A percentile compares a stretch with the other conserved stretches of the same genome.
phyloP scores from a whole-genome alignment of 2,797 vertebrate species.

The Melanotaenia parkinsoni region DNA sequence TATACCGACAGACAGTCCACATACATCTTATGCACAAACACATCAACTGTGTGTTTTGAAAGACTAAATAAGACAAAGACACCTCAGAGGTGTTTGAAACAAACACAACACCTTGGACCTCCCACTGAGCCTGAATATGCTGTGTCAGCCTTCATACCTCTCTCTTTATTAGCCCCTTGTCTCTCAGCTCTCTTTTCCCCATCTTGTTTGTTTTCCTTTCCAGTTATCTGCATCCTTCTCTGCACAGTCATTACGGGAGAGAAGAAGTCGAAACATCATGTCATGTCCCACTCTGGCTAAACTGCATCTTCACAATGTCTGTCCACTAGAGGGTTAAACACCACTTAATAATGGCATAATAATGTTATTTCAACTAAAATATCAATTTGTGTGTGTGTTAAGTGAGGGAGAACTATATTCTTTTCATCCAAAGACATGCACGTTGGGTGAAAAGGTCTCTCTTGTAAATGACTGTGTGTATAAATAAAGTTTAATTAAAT shows the following conservation, averaged over 20 bases:
- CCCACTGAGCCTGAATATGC: constrained; percentile 56
- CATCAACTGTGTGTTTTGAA: constrained; percentile 15
- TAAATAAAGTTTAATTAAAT: too few species aligned
- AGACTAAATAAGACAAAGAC: constrained; percentile 53
- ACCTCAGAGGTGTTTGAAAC: constrained; percentile 48
- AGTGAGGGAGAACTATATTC: constrained; percentile 23
- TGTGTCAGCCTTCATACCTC: constrained; percentile 56
- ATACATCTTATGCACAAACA: not conserved
- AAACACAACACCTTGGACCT: constrained; percentile 50
- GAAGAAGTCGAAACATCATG: constrained; percentile 35
- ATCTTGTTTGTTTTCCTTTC: constrained; percentile 58
- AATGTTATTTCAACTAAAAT: constrained; percentile 15
- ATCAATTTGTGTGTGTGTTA: constrained; percentile 16
- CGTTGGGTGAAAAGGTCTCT: too few species aligned
- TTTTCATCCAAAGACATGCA: constrained; percentile 45
- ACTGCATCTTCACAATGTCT: constrained; percentile 23
- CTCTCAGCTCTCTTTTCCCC: constrained; percentile 54
- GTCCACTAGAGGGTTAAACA: constrained; percentile 20
- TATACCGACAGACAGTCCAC: too few species aligned
- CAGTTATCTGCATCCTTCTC: constrained; percentile 45
- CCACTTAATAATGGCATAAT: constrained; percentile 37
- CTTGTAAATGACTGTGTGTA: too few species aligned
- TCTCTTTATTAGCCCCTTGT: constrained; percentile 61
- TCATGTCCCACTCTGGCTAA: constrained; percentile 23
- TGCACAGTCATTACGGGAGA: constrained; percentile 25